A percentile compares a stretch with the other conserved stretches of the same genome.
These are phyloP conservation scores for Cladopsammia gracilis DNA, from an alignment of 64 coral and sea anemone genomes.

Conservation along the genomic window DNA sequence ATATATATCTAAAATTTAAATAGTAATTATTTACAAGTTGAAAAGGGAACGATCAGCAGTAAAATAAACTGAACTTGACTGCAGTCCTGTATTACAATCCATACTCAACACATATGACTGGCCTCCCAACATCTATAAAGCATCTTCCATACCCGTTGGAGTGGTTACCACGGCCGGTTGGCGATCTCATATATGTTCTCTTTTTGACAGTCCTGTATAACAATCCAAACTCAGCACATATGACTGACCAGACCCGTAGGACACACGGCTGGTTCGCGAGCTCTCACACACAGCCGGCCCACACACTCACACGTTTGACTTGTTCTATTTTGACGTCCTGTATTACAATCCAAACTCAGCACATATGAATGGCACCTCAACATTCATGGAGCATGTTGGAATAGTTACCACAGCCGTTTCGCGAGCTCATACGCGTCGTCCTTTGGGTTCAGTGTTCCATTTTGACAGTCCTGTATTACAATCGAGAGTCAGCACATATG, in stretches of 20 bases:
- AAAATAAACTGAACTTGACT: no score
- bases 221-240: conserved; percentile 1
- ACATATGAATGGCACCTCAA: not conserved
- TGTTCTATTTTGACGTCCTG: no score
- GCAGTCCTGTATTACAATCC: no score
- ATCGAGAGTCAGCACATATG: not conserved
- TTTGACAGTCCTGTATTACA: not conserved
- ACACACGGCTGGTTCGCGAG: not conserved
- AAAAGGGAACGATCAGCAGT: no score
- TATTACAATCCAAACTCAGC: not conserved
- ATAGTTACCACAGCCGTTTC: not conserved
- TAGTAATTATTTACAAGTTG: no score
- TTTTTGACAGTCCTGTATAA: no score
- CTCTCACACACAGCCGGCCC: no score
- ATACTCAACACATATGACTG: conserved; percentile 5
- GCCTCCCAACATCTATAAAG: not conserved
- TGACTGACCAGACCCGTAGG: not conserved
- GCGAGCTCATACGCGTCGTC: not conserved
- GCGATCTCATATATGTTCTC: no score
- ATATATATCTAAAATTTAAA: no score
- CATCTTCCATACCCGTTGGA: not conserved
- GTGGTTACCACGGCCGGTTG: not conserved
- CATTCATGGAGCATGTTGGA: no score
- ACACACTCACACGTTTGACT: no score
- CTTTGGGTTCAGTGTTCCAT: not conserved